A percentile compares a stretch with the other conserved stretches of the same genome.
Evolutionary conservation across 2,888 invertebrate genomes (phyloP).

Genomic region (Melanotus villosus): DNA sequence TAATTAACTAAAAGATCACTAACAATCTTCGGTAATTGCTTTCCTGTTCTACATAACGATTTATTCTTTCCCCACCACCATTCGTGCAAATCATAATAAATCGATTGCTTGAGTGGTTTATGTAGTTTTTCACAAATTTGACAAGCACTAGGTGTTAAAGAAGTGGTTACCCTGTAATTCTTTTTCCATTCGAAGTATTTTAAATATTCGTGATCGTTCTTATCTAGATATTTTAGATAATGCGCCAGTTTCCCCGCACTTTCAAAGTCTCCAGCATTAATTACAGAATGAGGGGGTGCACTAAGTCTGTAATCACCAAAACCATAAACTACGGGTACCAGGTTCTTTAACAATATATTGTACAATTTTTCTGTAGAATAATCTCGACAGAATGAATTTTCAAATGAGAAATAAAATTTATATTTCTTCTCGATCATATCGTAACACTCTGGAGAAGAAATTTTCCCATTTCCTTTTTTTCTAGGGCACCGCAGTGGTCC

Average conservation of each 20-base stretch:
- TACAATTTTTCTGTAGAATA: slow-evolving; percentile 52
- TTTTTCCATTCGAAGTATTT: too few relatives aligned
- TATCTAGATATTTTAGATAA: slow-evolving; percentile 41
- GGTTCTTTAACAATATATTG: slow-evolving; percentile 35
- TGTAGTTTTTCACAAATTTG: slow-evolving; percentile 47
- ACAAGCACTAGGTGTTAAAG: neutral
- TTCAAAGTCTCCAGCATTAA: slow-evolving; percentile 45
- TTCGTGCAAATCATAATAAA: slow-evolving; percentile 8
- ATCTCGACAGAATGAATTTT: slow-evolving; percentile 51
- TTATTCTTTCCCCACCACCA: too few relatives aligned
- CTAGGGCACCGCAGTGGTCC: slow-evolving; percentile 66
- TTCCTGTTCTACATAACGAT: slow-evolving; percentile 8
- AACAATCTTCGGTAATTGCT: slow-evolving; percentile 30
- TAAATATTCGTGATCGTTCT: slow-evolving; percentile 39
- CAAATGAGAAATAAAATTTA: slow-evolving; percentile 51
- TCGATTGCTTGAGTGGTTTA: neutral
- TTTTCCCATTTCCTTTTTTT: slow-evolving; percentile 65
- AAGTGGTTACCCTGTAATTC: slow-evolving; percentile 32
- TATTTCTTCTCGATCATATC: slow-evolving; percentile 66
- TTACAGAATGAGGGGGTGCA: slow-evolving; percentile 50
- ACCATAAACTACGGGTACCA: slow-evolving; percentile 52
- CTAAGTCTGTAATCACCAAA: slow-evolving; percentile 41
- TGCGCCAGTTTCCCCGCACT: slow-evolving; percentile 39
- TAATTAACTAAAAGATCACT: too few relatives aligned
- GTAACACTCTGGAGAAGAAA: slow-evolving; percentile 65